These are phyloP conservation scores for Cossypha heuglini DNA, from an alignment of 2,797 vertebrate genomes.

Conservation along the genomic window DNA sequence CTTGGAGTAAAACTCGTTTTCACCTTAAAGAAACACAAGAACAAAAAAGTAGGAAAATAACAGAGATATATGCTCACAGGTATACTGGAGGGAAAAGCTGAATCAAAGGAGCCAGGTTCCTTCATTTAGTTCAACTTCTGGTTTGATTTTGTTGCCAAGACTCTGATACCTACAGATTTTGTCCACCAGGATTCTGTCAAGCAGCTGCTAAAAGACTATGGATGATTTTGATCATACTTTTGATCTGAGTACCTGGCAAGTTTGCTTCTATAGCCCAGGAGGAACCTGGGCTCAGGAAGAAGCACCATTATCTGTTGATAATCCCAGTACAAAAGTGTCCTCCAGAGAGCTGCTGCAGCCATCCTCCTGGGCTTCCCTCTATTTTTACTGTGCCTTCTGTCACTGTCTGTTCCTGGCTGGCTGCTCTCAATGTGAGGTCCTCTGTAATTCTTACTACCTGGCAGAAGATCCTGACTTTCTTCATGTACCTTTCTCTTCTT, in stretches of 20 bases:
- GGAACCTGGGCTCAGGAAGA: not conserved
- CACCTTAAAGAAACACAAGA: not conserved
- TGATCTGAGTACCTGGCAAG: not conserved
- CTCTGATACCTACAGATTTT: not conserved
- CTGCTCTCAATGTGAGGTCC: not conserved
- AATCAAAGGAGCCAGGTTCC: not conserved
- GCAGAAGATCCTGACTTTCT: not conserved
- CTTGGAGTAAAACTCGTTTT: slow-evolving; percentile 4
- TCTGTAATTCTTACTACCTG: not conserved
- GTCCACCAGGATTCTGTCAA: not conserved
- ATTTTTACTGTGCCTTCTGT: not conserved
- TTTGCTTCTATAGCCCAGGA: not conserved
- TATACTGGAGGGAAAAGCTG: not conserved
- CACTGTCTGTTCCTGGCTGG: not conserved
- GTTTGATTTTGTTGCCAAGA: not conserved
- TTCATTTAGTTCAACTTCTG: not conserved
- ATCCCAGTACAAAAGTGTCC: not conserved
- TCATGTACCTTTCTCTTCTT: not conserved
- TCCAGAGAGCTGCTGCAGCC: not conserved
- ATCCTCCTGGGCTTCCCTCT: not conserved
- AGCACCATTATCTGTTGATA: not conserved
- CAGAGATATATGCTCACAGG: not conserved
- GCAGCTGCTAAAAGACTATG: not conserved
- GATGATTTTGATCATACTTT: not conserved
- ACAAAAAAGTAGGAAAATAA: not conserved